Evolutionary conservation across 1,140 invertebrate species (phyloP), one percentile per base, ranked within the genome.

Genomic region (Diploscapter pachys): DNA sequence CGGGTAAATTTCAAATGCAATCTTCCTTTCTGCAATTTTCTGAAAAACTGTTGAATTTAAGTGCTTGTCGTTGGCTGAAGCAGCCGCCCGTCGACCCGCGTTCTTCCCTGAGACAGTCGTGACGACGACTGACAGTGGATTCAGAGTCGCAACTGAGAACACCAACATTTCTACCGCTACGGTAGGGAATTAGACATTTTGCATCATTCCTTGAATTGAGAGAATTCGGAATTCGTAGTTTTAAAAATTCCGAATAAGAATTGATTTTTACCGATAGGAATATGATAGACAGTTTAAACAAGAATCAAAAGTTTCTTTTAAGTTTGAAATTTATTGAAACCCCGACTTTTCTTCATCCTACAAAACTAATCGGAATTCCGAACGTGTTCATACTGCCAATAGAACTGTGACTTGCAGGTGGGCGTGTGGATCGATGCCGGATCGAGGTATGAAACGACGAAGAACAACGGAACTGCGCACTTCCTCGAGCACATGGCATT

Each of bases 401-500:
- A 66, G 31, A 31, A 1, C 31, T 1, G 31, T 31, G 31, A 56
- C 62, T 83, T 86, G 9, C 66, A 89, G 88, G 88, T 99, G 80
- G 97, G 97, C 55, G 88, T 99, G 8, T 99, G 96, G 95, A 98
- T 99, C 82, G 96, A 99, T 89, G 94, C 96, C 81, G 97, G 97
- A 5, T 98, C 94, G 83, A 89, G 97, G 79, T 98, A 93, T 87
- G 97, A 99, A 89, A 93, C 89, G 74, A 92, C 92, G 68, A 89
- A 91, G 79, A 99, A 94, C 86, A 99, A 99, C 90, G 97, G 97
- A 72, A 95, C 96, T 62, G 96, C 96, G n/a, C 97, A 99, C 88
- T 99, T 99, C 83, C 90, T 99, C 86, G 97, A 99, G 88, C 97
- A 99, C 86, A 99, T 99, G 97, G 93, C 95, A 72, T 99, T 99